Conservation (phyloP, 2,888 invertebrate species). For the Drosophila villosipedis region DNA sequence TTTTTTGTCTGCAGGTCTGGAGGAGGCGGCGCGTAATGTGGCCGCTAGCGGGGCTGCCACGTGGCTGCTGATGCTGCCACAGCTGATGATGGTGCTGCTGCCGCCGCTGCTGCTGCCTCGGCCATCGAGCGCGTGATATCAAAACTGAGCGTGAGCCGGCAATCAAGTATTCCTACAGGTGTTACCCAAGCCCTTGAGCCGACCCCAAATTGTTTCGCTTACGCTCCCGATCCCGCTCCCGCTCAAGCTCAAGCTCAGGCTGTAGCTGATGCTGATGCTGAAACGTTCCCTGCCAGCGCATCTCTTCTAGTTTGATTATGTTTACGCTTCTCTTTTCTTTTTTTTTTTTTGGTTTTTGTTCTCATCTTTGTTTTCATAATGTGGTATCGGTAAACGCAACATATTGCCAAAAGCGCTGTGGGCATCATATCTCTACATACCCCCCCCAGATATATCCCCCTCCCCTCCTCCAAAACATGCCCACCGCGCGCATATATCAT, state of each 20-base stretch:
- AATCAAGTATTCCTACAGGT: conserved; percentile 79
- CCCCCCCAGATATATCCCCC: neutral
- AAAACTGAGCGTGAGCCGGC: conserved; percentile 73
- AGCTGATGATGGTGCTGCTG: conserved; percentile 19
- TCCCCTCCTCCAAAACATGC: neutral
- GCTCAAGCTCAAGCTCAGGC: neutral
- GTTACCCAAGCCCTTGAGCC: conserved; percentile 51
- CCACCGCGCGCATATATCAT: conserved; percentile 68
- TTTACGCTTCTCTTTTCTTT: conserved; percentile 10
- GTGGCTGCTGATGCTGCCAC: conserved; percentile 26
- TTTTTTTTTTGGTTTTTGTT: conserved; percentile 5
- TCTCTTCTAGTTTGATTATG: conserved; percentile 21
- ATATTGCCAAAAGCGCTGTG: conserved; percentile 54
- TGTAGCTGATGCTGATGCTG: neutral
- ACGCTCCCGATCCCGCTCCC: conserved; percentile 40
- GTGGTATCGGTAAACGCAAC: conserved; percentile 30
- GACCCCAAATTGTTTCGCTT: conserved; percentile 38
- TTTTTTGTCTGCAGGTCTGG: conserved; percentile 57
- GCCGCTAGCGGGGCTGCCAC: conserved; percentile 41
- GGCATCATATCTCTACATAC: conserved; percentile 24
- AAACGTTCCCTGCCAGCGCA: conserved; percentile 2
- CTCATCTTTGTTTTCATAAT: conserved; percentile 16
- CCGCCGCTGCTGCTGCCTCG: conserved; percentile 43
- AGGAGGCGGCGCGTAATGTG: conserved; percentile 70
- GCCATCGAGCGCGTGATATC: conserved; percentile 68